Base-by-base conservation (phyloP, 2,113 vertebrate species). In the Cygnus buccinator region DNA sequence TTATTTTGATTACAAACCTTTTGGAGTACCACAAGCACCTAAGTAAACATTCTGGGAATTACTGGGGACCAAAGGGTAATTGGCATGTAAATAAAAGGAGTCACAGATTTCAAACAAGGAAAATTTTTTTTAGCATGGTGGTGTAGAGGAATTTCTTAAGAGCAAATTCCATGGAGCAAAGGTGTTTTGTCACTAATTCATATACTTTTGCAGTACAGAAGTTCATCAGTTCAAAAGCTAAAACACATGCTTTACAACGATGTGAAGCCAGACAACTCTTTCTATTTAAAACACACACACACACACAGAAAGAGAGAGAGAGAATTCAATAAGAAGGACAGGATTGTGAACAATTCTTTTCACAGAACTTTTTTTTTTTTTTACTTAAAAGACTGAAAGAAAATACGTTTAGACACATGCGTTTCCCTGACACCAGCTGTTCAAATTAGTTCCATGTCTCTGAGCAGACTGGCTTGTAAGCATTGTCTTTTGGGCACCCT, bases 11-110 rank as follows among this genome's bases (percentile, higher is more conserved):
- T 95, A 57, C 39, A 52, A 73, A 77, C 57, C 20, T 0, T 94
- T 68, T 57, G 43, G 82, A 93, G 87, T 62, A 86, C 84, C 11
- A 0, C 95, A 93, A 72, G 65, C 93, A 94, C 81, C 86, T 95
- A 96, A 96, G 52, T 65, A 93, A 97, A 96, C 87, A 97, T 84
- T 75, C 80, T 91, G 46, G 71, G 72, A 93, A 94, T 90, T 94
- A 70, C 88, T 89, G 22, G 26, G 41, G 87, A 90, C 74, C 83
- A 94, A 91, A 94, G 94, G 83, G 77, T 89, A 91, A 70, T 33
- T 90, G 57, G 3, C 46, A 61, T 61, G 89, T 89, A 92, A 93
- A 87, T 62, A 80, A 87, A 94, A 94, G 18, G 37, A 93, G 46
- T 52, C 46, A 73, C 44, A 95, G n/a, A 26, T 57, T 87, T 87